Conservation (phyloP, 2,888 invertebrate genomes). For the Acleris sparsana region DNA sequence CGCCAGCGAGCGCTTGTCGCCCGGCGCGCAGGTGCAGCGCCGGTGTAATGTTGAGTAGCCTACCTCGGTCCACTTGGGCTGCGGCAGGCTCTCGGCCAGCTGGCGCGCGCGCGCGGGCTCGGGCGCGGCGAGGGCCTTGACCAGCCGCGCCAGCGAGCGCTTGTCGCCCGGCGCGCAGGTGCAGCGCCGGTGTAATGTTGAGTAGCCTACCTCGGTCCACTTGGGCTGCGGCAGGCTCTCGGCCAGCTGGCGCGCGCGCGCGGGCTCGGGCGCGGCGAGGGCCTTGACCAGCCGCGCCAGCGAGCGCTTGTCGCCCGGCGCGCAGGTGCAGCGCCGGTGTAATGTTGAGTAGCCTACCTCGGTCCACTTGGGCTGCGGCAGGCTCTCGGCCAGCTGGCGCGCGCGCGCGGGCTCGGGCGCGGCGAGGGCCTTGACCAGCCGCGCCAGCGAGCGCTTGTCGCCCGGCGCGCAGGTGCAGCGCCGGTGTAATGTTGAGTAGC, state of each 20-base stretch:
- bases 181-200: too few relatives aligned
- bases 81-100: constrained; percentile 72
- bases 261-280: constrained; percentile 91
- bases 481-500: too few relatives aligned
- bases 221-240: constrained; percentile 62
- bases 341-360: too few relatives aligned
- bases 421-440: constrained; percentile 95
- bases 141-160: constrained; percentile 93
- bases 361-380: constrained; percentile 64
- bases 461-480: too few relatives aligned
- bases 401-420: constrained; percentile 92
- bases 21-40: too few relatives aligned
- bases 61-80: constrained; percentile 63
- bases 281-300: constrained; percentile 96
- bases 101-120: constrained; percentile 90
- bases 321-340: too few relatives aligned
- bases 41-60: too few relatives aligned
- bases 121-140: constrained; percentile 93
- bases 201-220: constrained; percentile 58
- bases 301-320: constrained; percentile 90
- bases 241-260: constrained; percentile 87
- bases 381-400: constrained; percentile 78
- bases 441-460: constrained; percentile 92
- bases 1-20: constrained; percentile 91
- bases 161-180: constrained; percentile 91